Evolutionary conservation across 2,113 vertebrate species (phyloP), one percentile per base, ranked within the genome.

Genomic region (Lepisosteus osseus): DNA sequence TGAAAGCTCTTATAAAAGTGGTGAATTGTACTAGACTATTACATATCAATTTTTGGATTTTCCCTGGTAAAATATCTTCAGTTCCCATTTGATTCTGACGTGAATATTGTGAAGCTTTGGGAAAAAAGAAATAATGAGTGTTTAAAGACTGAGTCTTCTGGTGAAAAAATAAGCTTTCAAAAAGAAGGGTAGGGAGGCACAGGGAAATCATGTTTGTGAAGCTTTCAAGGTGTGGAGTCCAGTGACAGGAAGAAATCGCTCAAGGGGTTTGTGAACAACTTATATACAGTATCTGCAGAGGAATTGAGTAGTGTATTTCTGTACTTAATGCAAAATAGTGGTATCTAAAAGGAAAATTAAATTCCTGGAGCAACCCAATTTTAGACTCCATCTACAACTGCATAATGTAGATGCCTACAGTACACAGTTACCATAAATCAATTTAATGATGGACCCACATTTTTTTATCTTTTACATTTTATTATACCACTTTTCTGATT

Each of bases 401-500:
- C 42, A 44, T 54, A 3, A 7, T 42, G 43, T n/a, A 55, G 40
- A 65, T 29, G 43, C 54, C 42, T 67, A n/a, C 41, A 14, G 65
- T 41, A 15, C 61, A 67, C 67, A 47, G 71, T 9, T 51, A 43
- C 65, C 55, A 62, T 73, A 43, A 73, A 62, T 73, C 65, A 68
- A 41, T n/a, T 44, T 40, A 17, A 3, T 51, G 47, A 6, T 51
- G 55, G 17, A 42, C 40, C 29, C 17, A 73, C 12, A 62, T 68
- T 73, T 67, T 11, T n/a, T 67, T 61, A 44, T 72, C 42, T 15
- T 13, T 67, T 59, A 61, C 57, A 44, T 29, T 29, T 29, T 29
- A 29, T 29, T 29, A 29, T 29, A 29, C 29, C 29, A 29, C 29
- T 29, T 29, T 29, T 29, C 29, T 29, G 29, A 29, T 29, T 29